A percentile compares a stretch with the other conserved stretches of the same genome.
phyloP scores from a whole-genome alignment of 2,113 vertebrate species.

The Elachura formosa region DNA sequence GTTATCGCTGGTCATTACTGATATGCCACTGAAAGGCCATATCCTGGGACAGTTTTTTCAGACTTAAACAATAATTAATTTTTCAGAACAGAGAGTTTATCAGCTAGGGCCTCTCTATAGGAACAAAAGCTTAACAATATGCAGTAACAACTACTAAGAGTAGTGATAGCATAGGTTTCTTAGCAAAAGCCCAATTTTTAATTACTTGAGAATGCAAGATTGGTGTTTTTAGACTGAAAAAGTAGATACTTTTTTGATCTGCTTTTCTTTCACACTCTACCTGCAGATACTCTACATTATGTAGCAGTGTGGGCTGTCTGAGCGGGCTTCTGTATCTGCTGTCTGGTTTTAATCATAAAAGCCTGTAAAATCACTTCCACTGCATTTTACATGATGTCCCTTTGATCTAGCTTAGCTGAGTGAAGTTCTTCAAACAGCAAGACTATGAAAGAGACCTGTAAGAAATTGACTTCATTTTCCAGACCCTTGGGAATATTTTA shows the following conservation, averaged over 20 bases:
- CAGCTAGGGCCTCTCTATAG: not conserved
- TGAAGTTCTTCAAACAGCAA: not conserved
- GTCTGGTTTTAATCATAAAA: not conserved
- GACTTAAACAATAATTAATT: not conserved
- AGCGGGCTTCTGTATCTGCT: not conserved
- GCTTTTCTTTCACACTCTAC: not conserved
- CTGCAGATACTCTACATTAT: not conserved
- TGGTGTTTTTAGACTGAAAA: not conserved
- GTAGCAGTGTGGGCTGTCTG: not conserved
- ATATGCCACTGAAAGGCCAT: not conserved
- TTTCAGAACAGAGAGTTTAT: slow-evolving; percentile 7
- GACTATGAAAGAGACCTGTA: not conserved
- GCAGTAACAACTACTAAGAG: not conserved
- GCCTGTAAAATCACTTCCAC: not conserved
- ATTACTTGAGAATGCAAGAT: not conserved
- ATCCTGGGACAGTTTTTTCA: not conserved
- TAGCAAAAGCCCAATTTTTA: slow-evolving; percentile 11
- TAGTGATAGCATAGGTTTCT: not conserved
- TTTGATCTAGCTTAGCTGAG: not conserved
- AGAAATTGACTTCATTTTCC: not conserved
- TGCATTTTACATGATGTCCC: not conserved
- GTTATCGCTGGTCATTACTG: not conserved
- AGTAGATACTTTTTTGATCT: not conserved
- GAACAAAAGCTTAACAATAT: not conserved
- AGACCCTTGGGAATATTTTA: not conserved